Base-by-base conservation (phyloP, 2,888 invertebrate species). In the Camponotus fellah region DNA sequence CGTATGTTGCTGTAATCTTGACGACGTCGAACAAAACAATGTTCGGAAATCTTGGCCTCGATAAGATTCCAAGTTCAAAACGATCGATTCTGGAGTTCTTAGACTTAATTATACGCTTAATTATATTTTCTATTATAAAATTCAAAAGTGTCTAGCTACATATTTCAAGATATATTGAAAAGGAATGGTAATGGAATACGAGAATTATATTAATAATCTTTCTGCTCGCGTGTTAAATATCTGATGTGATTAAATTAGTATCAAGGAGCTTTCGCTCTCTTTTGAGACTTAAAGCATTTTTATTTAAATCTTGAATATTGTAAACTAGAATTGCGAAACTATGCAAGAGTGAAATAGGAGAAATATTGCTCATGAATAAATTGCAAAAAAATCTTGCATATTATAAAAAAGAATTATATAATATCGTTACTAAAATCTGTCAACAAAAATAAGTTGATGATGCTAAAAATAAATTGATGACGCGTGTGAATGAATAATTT, bases 11-110 rank as follows among this genome's bases (percentile, higher is more conserved):
- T 66, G 40, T 32, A 77, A 77, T 68, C 56, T 77, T 56, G 40
- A 53, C 40, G 56, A 68, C 26, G 34, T 66, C 3, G 40, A 77
- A 68, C 32, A 68, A 77, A 77, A 68, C 43, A 26, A 77, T 43
- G 9, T n/a, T 53, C 40, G 14, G 40, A 65, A 37, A 37, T 53
- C 65, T 46, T n/a, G 10, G 0, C n/a, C 26, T 17, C 66, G 26
- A 37, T 37, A 56, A 9, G 53, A 40, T 40, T 62, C 9, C 2
- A 75, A 37, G 3, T 64, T 46, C 12, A 37, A n/a, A 5, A 12
- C 49, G 53, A 53, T n/a, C 14, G 21, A 64, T 64, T 4, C 4
- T 21, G 14, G 8, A 65, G 5, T 37, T n/a, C n/a, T n/a, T 53
- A n/a, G 8, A 53, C 2, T n/a, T 53, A 53, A 53, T 53, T 53